Percentiles rank a stretch among this genome's conserved stretches.
These are phyloP conservation scores for Ecdyonurus torrentis DNA, from an alignment of 2,888 invertebrate species.

Conservation along the genomic window DNA sequence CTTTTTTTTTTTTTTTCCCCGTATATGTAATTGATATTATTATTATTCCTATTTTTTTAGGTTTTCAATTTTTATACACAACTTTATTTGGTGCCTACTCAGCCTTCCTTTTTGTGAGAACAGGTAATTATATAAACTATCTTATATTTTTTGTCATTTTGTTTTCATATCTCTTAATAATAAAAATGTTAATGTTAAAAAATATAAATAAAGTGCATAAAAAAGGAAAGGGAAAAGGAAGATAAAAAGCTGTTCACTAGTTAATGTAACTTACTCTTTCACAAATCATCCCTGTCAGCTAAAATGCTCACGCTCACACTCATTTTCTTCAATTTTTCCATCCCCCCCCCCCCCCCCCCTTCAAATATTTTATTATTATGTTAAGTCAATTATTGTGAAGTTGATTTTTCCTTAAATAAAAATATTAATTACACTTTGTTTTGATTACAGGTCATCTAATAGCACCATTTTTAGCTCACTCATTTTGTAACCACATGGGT, in stretches of 20 bases:
- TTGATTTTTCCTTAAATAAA: background rate
- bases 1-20: too few species aligned
- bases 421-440: background rate
- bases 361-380: background rate
- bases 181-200: too few species aligned
- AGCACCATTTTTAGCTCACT: slow-evolving; percentile 76
- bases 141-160: too few species aligned
- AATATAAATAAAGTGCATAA: too few species aligned
- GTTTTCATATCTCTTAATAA: too few species aligned
- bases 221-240: too few species aligned
- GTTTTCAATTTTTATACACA: slow-evolving; percentile 81
- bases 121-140: too few species aligned
- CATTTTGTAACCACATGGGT: slow-evolving; percentile 95
- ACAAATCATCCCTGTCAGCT: too few species aligned
- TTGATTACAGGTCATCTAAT: slow-evolving; percentile 57
- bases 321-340: too few species aligned
- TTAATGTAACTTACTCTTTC: too few species aligned
- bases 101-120: slow-evolving; percentile 76
- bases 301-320: background rate
- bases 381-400: background rate
- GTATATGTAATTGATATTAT: too few species aligned
- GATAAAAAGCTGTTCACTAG: too few species aligned
- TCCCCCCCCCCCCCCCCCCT: background rate
- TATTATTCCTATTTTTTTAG: slow-evolving; percentile 35
- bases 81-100: slow-evolving; percentile 90